A percentile compares a stretch with the other conserved stretches of the same genome.
Conservation (phyloP, 2,797 vertebrate species). For the Pangasius djambal region DNA sequence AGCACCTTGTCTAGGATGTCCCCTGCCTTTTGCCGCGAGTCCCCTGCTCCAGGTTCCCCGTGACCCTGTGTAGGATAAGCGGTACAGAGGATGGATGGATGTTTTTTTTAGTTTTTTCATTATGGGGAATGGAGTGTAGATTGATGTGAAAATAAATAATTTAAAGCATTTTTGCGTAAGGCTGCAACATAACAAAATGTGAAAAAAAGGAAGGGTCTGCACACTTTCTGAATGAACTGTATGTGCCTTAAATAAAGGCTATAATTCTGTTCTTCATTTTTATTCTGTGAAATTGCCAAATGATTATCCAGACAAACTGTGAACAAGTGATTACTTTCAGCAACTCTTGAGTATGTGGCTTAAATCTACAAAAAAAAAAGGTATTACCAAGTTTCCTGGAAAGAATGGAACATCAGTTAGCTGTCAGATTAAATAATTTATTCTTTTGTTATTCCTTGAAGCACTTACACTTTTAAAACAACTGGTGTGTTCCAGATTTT, state of each 20-base stretch:
- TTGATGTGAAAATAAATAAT: no score
- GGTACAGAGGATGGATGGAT: no score
- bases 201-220: neutral
- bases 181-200: no score
- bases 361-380: slow-evolving; percentile 12
- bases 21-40: no score
- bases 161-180: no score
- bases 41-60: no score
- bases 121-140: no score
- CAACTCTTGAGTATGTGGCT: neutral
- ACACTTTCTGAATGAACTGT: neutral
- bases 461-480: slow-evolving; percentile 35
- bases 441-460: slow-evolving; percentile 32
- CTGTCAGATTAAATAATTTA: slow-evolving; percentile 21
- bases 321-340: neutral
- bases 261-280: neutral
- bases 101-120: no score
- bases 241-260: neutral
- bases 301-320: neutral
- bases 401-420: slow-evolving; percentile 26
- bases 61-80: no score
- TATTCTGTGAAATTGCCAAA: neutral
- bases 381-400: slow-evolving; percentile 30
- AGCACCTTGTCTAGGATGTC: no score
- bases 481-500: slow-evolving; percentile 34